Conservation (phyloP, 2,113 vertebrate species). For the Erythrolamprus reginae region DNA sequence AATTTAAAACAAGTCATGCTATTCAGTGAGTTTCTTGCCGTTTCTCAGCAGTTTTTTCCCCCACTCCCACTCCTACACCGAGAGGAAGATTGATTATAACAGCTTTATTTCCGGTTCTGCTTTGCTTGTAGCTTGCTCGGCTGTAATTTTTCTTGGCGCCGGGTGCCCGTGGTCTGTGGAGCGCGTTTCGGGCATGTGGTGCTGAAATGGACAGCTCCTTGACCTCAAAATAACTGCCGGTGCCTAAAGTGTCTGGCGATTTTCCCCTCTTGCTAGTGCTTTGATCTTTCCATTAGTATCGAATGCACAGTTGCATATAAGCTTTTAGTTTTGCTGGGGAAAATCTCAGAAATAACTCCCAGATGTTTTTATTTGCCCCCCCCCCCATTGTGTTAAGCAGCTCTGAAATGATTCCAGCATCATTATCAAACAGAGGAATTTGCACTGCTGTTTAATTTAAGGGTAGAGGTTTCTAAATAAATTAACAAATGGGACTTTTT, state of each 20-base stretch:
- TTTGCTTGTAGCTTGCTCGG: neutral
- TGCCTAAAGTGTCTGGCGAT: neutral
- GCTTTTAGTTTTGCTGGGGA: neutral
- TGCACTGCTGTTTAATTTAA: rapidly evolving
- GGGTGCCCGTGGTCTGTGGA: neutral
- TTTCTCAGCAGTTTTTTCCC: neutral
- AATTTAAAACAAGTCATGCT: neutral
- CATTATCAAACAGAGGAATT: neutral
- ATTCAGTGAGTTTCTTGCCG: neutral
- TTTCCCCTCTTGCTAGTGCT: neutral
- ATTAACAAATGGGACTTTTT: rapidly evolving
- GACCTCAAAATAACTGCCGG: too few species aligned
- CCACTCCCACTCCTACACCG: neutral
- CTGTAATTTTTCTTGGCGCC: neutral
- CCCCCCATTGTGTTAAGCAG: neutral
- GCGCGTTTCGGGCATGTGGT: conserved; percentile 38
- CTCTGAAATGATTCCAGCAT: neutral
- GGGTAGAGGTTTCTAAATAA: neutral
- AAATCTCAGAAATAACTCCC: neutral
- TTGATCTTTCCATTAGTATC: neutral
- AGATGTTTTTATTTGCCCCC: neutral
- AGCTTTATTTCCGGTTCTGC: neutral
- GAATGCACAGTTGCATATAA: neutral
- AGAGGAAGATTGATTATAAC: neutral
- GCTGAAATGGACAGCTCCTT: conserved; percentile 74